Conservation (phyloP, 2,113 vertebrate genomes). For the Gymnogyps californianus region DNA sequence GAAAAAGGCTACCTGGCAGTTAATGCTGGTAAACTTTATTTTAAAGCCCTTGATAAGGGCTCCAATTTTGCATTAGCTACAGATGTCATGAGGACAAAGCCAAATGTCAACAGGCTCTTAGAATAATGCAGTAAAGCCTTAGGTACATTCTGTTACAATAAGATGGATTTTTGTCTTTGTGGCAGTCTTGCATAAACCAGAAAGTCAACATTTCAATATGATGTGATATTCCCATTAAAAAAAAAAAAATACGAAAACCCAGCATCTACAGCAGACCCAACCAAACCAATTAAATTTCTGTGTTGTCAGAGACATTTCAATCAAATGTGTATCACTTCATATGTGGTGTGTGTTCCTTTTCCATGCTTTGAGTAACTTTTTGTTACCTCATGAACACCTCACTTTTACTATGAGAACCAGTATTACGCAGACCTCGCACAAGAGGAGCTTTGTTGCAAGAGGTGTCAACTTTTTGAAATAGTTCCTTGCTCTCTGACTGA, state of each 20-base stretch:
- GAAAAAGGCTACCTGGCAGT: not conserved
- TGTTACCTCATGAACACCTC: not conserved
- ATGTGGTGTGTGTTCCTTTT: not conserved
- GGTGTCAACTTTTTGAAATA: not conserved
- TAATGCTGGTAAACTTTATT: not conserved
- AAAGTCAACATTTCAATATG: not conserved
- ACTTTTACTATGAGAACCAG: not conserved
- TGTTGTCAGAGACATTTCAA: not conserved
- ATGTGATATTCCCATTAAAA: not conserved
- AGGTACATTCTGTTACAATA: not conserved
- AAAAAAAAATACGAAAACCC: not conserved
- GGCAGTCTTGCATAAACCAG: not conserved
- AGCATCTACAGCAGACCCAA: not conserved
- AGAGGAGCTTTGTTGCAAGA: not conserved
- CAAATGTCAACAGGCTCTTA: not conserved
- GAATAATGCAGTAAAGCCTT: not conserved
- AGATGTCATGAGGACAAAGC: not conserved
- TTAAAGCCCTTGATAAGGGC: not conserved
- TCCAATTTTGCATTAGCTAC: not conserved
- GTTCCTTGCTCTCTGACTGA: not conserved
- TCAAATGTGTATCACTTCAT: not conserved
- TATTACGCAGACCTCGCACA: not conserved
- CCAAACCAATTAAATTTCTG: not conserved
- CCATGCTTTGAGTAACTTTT: not conserved
- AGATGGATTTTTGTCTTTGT: not conserved